Evolutionary conservation across 23 tunicate species (phyloP).

Genomic region (Diplosoma virens): DNA sequence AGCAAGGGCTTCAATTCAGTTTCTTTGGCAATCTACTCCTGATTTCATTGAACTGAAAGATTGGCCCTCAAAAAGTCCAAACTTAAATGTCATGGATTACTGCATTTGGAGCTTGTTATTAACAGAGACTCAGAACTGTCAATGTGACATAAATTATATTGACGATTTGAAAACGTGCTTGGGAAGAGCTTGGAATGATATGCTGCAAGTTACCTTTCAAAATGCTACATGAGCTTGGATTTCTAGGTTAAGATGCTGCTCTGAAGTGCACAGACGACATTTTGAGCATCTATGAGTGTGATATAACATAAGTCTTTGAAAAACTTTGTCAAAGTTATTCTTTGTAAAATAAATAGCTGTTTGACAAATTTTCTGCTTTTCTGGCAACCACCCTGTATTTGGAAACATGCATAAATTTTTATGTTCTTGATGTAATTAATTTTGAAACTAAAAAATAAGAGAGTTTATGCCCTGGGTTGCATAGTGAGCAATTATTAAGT

Average conservation of each 20-base stretch:
- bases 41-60: slow-evolving; percentile 36
- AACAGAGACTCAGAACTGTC: slow-evolving; percentile 29
- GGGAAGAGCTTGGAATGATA: slow-evolving; percentile 26
- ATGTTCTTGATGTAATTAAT: neutral
- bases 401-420: no score
- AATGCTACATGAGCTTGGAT: slow-evolving; percentile 36
- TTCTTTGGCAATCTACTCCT: slow-evolving; percentile 37
- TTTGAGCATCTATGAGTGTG: no score
- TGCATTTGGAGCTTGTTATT: slow-evolving; percentile 32
- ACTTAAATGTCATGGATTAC: slow-evolving; percentile 36
- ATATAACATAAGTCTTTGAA: no score
- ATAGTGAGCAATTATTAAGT: no score
- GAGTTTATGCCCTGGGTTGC: no score
- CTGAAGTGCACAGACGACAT: no score
- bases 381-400: no score
- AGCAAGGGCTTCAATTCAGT: slow-evolving; percentile 35
- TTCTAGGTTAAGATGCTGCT: slow-evolving; percentile 34
- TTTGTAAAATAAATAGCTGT: no score
- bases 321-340: neutral
- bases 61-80: slow-evolving; percentile 34
- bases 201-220: slow-evolving; percentile 25
- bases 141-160: slow-evolving; percentile 26
- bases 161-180: slow-evolving; percentile 32
- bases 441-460: no score
- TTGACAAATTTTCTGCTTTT: no score